Conservation (phyloP, 2,113 vertebrate genomes). For the Ictalurus furcatus region DNA sequence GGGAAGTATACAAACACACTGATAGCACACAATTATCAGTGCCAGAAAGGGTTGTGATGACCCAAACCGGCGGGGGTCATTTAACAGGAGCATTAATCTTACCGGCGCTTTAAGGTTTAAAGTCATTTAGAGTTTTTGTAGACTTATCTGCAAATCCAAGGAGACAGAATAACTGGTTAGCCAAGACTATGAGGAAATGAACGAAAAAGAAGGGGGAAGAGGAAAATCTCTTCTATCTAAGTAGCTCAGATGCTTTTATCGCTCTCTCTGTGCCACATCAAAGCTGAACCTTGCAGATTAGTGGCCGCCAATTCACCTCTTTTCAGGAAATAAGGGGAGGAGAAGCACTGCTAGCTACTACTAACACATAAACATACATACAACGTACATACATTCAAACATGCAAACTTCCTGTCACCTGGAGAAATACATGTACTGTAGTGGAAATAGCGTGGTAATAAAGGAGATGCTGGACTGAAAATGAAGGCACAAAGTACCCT, state of each 20-base stretch:
- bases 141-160: constrained; percentile 18
- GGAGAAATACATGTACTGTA: background rate
- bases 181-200: background rate
- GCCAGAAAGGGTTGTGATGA: constrained; percentile 26
- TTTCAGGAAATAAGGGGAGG: background rate
- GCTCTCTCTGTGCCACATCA: constrained; percentile 22
- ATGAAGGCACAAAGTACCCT: background rate
- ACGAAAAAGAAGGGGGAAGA: background rate
- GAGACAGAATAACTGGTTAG: constrained; percentile 36
- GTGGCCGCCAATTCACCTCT: constrained; percentile 20
- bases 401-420: background rate
- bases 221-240: background rate
- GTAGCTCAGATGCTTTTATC: constrained; percentile 44
- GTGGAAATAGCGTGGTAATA: constrained; percentile 18
- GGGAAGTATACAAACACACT: constrained; percentile 29
- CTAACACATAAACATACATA: background rate
- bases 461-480: background rate
- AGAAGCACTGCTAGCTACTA: background rate
- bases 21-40: constrained; percentile 10
- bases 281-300: constrained; percentile 42
- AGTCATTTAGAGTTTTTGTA: constrained; percentile 18
- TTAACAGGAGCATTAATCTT: constrained; percentile 15
- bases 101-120: constrained; percentile 17
- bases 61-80: background rate
- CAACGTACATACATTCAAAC: background rate